Conservation (phyloP, 2,113 vertebrate species). For the Cryptotis parvus region DNA sequence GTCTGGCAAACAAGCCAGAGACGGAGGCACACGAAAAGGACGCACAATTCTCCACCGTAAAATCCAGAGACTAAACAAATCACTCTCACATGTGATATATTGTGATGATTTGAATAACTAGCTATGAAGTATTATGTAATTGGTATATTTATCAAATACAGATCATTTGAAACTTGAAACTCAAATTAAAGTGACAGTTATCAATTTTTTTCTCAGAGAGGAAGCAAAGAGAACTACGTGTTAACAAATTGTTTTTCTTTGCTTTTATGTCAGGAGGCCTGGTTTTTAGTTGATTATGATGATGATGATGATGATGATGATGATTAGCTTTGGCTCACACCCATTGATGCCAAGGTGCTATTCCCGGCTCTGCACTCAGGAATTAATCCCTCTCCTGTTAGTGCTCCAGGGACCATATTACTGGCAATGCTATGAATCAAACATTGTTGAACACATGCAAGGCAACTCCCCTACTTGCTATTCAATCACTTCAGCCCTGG, state of each 20-base stretch:
- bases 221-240: background rate
- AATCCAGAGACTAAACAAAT: constrained; percentile 23
- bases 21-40: background rate
- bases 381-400: no score
- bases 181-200: background rate
- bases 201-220: background rate
- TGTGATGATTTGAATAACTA: constrained; percentile 12
- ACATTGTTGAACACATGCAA: no score
- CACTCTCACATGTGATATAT: background rate
- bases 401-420: no score
- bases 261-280: background rate
- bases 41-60: background rate
- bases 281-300: background rate
- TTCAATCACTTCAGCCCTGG: no score
- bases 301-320: no score
- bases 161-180: constrained; percentile 11
- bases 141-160: background rate
- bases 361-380: no score
- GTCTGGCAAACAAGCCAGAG: no score
- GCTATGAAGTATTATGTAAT: background rate
- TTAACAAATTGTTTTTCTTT: background rate
- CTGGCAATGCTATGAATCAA: no score
- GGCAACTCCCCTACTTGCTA: no score
- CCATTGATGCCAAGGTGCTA: no score
- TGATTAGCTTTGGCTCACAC: no score